A percentile compares a stretch with the other conserved stretches of the same genome.
phyloP scores from a whole-genome alignment of 2,797 vertebrate species.

The Coregonus sp. region DNA sequence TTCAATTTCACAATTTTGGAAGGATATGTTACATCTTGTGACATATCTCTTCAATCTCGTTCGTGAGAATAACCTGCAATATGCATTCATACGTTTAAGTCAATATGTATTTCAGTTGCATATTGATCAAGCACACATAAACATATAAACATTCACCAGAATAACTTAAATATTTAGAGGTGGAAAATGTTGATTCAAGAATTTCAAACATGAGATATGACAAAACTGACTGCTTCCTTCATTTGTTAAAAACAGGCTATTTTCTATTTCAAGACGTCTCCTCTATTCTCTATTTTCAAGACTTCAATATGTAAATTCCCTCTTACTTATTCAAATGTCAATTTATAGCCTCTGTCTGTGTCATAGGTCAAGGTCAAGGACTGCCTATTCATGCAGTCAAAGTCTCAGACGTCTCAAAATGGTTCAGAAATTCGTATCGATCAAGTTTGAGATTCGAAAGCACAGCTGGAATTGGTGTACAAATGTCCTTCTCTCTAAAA shows the following conservation, averaged over 20 bases:
- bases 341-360: background rate
- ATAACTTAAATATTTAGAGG: no score
- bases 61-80: background rate
- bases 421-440: background rate
- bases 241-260: no score
- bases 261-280: background rate
- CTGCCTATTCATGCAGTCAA: background rate
- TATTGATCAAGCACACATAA: background rate
- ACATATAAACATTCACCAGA: no score
- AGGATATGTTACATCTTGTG: background rate
- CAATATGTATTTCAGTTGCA: background rate
- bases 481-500: background rate
- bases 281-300: background rate
- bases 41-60: background rate
- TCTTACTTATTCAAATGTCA: background rate
- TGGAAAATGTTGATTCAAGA: no score
- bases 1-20: background rate
- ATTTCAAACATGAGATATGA: no score
- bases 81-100: background rate
- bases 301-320: background rate
- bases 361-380: slow-evolving; percentile 15
- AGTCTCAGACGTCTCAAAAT: background rate
- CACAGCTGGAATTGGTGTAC: background rate
- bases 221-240: no score
- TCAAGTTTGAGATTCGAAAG: background rate